Conservation (phyloP, 2,113 vertebrate genomes). For the Onychostruthus taczanowskii region DNA sequence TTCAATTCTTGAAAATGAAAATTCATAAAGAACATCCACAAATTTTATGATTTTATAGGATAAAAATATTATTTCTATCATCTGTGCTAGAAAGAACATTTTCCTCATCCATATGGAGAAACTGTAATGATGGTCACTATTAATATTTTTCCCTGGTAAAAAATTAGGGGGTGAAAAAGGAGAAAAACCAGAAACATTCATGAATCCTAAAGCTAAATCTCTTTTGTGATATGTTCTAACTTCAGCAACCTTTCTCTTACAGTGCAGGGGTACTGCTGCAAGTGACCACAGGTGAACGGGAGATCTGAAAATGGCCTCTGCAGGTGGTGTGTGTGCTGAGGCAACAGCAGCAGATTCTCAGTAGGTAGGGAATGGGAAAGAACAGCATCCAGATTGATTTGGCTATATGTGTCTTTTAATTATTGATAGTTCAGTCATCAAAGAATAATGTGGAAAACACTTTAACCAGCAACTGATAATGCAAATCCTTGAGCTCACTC, state of each 20-base stretch:
- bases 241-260: neutral
- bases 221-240: neutral
- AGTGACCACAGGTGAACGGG: neutral
- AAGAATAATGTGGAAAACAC: neutral
- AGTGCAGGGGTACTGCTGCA: neutral
- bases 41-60: neutral
- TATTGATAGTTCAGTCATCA: neutral
- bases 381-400: neutral
- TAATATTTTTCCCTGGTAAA: neutral
- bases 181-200: neutral
- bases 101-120: neutral
- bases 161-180: neutral
- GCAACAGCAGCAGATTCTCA: neutral
- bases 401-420: neutral
- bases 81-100: neutral
- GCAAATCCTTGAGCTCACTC: neutral
- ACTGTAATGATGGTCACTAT: neutral
- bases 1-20: neutral
- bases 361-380: neutral
- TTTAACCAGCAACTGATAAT: conserved; percentile 1
- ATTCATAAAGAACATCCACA: neutral
- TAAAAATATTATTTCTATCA: neutral
- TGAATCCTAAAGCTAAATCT: neutral
- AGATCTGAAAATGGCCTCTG: neutral
- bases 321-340: neutral